Base-by-base conservation (phyloP, 2,888 invertebrate genomes). In the Andricus curvator region DNA sequence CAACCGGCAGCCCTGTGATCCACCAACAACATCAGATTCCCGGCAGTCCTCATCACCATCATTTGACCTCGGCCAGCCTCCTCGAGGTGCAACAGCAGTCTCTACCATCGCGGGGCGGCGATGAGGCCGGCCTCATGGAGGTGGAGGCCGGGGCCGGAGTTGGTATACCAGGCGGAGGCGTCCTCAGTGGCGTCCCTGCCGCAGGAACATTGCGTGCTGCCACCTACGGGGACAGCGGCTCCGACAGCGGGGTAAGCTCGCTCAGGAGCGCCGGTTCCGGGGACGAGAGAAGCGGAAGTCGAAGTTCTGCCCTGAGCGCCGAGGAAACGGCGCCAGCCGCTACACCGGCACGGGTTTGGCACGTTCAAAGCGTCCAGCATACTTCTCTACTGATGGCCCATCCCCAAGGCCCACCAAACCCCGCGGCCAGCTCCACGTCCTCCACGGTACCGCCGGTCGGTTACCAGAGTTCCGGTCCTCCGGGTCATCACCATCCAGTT, bases 271-370 rank as follows among this genome's bases (percentile, higher is more conserved):
- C 95, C 89, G 95, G 95, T 88, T 94, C 94, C 89, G 95, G 95
- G 91, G 96, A 96, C 94, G 96, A 96, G 93, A 95, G 96, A 88
- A 96, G 96, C 93, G 96, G 96, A 91, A 96, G 96, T 92, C 95
- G 96, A 84, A 94, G 94, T 93, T 96, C 96, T 93, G 96, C 96
- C 92, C 94, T 96, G 92, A 96, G 96, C 93, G 95, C 95, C 91
- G 96, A 96, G 93, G 96, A 96, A 93, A 95, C 95, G 51, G 88
- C 94, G 93, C 89, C 92, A 78, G 86, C 90, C 65, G 86, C 90
- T 22, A 81, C 88, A 29, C 86, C 88, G 13, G 91, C 93, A 93
- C 84, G 86, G 81, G 86, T 92, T 85, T 92, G 92, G 92, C 95
- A 95, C 94, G 94, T 95, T 79, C 94, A 95, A 88, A 94, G 94